These are phyloP conservation scores for Tiliacea citrago DNA, from an alignment of 2,888 invertebrate genomes.

Conservation along the genomic window DNA sequence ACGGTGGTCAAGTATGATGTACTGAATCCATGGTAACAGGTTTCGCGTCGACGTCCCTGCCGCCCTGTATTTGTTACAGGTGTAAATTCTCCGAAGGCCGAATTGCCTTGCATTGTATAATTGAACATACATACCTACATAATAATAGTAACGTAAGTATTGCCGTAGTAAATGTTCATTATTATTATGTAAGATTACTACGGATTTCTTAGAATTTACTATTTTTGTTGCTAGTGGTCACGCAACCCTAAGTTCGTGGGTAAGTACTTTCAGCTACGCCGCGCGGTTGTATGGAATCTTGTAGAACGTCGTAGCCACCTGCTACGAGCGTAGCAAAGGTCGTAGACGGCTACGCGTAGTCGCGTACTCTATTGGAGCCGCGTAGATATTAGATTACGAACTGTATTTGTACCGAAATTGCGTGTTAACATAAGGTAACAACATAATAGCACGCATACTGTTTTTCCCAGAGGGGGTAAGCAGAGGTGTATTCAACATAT, in stretches of 20 bases:
- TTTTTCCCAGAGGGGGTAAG: not conserved
- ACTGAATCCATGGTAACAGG: no score
- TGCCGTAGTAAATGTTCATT: not conserved
- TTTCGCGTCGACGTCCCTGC: no score
- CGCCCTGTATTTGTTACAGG: not conserved
- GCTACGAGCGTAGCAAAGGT: slow-evolving; percentile 50
- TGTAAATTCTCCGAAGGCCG: slow-evolving; percentile 7
- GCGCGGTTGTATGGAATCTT: slow-evolving; percentile 31
- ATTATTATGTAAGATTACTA: slow-evolving; percentile 2
- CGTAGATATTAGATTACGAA: slow-evolving; percentile 1
- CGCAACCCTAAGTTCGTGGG: slow-evolving; percentile 20
- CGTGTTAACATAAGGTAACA: not conserved
- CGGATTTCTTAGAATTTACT: slow-evolving; percentile 11
- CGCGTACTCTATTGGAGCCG: not conserved
- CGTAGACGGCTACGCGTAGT: slow-evolving; percentile 34
- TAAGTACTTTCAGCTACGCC: not conserved
- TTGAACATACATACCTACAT: not conserved
- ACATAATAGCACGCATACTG: not conserved
- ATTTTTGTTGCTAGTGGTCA: slow-evolving; percentile 13
- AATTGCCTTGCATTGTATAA: not conserved
- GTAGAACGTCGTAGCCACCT: slow-evolving; percentile 27
- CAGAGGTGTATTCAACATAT: not conserved
- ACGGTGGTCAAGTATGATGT: no score
- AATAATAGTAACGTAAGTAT: slow-evolving; percentile 6
- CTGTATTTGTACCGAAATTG: not conserved